Evolutionary conservation across 2,888 invertebrate species (phyloP).

Genomic region (Ptilodon capucinus): DNA sequence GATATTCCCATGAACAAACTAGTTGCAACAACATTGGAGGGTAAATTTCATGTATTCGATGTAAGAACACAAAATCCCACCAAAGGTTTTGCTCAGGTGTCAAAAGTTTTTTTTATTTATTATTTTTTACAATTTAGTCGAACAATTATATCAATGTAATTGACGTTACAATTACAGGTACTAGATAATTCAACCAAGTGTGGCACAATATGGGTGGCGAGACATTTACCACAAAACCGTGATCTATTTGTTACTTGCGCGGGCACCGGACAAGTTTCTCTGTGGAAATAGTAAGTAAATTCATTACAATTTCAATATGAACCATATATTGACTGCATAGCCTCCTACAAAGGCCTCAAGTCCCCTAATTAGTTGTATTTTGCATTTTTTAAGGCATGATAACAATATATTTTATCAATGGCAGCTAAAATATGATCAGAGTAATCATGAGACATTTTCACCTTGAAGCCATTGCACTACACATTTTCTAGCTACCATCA

Average conservation of each 20-base stretch:
- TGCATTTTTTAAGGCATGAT: too few species aligned
- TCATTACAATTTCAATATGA: background rate
- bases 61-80: slow-evolving; percentile 93
- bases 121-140: too few species aligned
- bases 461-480: too few species aligned
- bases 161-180: slow-evolving; percentile 47
- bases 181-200: slow-evolving; percentile 68
- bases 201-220: slow-evolving; percentile 94
- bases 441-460: too few species aligned
- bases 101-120: slow-evolving; percentile 11
- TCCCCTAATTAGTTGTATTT: too few species aligned
- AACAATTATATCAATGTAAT: too few species aligned
- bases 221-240: slow-evolving; percentile 96
- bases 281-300: slow-evolving; percentile 97
- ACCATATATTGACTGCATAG: too few species aligned
- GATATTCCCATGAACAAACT: slow-evolving; percentile 98
- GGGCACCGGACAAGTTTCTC: slow-evolving; percentile 93
- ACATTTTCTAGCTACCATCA: too few species aligned
- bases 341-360: too few species aligned
- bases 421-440: too few species aligned
- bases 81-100: slow-evolving; percentile 90
- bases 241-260: slow-evolving; percentile 96
- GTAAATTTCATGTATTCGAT: slow-evolving; percentile 94
- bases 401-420: too few species aligned
- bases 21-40: slow-evolving; percentile 94